Conservation (phyloP, 2,113 vertebrate species). For the Myocastor coypus region DNA sequence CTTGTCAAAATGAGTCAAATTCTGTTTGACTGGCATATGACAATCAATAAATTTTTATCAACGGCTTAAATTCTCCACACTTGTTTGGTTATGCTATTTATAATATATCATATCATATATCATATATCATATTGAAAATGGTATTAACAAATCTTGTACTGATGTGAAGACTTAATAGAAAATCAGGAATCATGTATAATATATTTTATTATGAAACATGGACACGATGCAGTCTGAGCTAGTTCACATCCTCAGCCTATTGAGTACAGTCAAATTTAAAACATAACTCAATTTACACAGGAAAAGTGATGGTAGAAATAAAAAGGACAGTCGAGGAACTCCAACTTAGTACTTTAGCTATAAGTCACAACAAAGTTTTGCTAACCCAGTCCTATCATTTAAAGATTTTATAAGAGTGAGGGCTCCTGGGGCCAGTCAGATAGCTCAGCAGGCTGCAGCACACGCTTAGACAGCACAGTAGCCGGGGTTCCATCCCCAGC, state of each 20-base stretch:
- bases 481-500: too few species aligned
- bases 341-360: not conserved
- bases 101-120: not conserved
- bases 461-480: too few species aligned
- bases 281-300: not conserved
- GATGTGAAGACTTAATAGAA: not conserved
- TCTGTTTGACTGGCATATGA: not conserved
- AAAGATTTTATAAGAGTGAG: not conserved
- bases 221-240: accelerated
- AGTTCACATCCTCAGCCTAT: not conserved
- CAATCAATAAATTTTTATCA: not conserved
- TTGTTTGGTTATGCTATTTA: not conserved
- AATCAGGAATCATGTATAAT: not conserved
- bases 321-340: not conserved
- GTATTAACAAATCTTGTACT: not conserved
- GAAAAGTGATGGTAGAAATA: not conserved
- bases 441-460: too few species aligned
- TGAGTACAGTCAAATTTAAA: not conserved
- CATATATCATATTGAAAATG: not conserved
- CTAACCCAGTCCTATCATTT: not conserved
- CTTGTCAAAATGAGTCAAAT: not conserved
- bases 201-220: not conserved
- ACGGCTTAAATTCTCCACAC: not conserved
- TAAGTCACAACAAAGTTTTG: not conserved
- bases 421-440: too few species aligned